These are phyloP conservation scores for Periplaneta americana DNA, from an alignment of 1,140 invertebrate genomes.

Conservation along the genomic window DNA sequence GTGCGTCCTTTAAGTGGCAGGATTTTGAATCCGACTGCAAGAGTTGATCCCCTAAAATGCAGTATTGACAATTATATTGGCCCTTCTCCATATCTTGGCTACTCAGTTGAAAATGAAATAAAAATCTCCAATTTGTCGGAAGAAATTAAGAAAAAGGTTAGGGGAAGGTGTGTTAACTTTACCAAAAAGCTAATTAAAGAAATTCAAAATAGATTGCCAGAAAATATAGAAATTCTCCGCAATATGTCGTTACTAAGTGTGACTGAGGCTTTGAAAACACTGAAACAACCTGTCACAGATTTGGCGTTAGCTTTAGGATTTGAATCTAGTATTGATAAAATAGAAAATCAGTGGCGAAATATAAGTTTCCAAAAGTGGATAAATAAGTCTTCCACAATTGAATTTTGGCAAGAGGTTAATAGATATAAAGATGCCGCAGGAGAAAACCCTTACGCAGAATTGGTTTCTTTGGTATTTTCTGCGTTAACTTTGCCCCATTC, in stretches of 20 bases:
- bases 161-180: not conserved
- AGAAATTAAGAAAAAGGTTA: too few relatives aligned
- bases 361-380: too few relatives aligned
- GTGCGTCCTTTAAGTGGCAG: too few relatives aligned
- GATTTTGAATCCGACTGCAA: too few relatives aligned
- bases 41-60: too few relatives aligned
- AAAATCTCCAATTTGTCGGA: too few relatives aligned
- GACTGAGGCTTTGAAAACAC: not conserved
- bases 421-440: slow-evolving; percentile 9
- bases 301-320: slow-evolving; percentile 8
- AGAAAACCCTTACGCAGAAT: slow-evolving; percentile 13
- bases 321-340: not conserved
- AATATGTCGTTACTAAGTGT: not conserved
- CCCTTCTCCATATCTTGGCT: too few relatives aligned
- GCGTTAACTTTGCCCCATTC: slow-evolving; percentile 2
- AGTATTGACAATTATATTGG: too few relatives aligned
- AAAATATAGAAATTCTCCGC: too few relatives aligned
- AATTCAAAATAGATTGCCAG: not conserved
- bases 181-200: not conserved
- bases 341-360: too few relatives aligned
- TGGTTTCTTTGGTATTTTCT: slow-evolving; percentile 4
- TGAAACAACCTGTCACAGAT: slow-evolving; percentile 10
- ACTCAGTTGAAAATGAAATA: too few relatives aligned
- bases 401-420: slow-evolving; percentile 15
- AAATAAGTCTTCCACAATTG: too few relatives aligned